phyloP scores from a whole-genome alignment of 2,888 invertebrate species.

The Oligia strigilis region DNA sequence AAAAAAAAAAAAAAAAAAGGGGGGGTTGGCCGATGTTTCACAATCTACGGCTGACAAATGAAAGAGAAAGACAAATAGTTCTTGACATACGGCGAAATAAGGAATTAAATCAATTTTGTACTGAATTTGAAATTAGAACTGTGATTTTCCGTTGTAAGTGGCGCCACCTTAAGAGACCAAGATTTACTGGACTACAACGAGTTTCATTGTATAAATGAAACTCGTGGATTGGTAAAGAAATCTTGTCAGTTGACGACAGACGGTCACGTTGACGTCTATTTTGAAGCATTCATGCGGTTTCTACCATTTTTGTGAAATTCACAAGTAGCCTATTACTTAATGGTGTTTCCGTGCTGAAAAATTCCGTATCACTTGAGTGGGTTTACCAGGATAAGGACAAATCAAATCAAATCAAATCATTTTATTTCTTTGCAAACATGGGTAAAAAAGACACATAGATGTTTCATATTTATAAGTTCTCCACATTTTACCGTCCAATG shows the following conservation, averaged over 20 bases:
- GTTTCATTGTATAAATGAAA: background rate
- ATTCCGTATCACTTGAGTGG: slow-evolving; percentile 1
- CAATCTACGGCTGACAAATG: slow-evolving; percentile 1
- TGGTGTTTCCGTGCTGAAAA: slow-evolving; percentile 11
- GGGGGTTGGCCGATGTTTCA: background rate
- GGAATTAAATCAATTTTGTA: background rate
- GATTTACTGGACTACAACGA: background rate
- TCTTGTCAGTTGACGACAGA: slow-evolving; percentile 56
- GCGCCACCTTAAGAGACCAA: background rate
- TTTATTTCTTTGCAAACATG: too few relatives aligned
- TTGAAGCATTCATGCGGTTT: slow-evolving; percentile 59
- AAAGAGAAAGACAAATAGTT: background rate
- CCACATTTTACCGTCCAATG: too few relatives aligned
- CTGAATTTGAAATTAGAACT: background rate
- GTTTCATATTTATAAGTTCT: too few relatives aligned
- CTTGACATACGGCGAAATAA: background rate
- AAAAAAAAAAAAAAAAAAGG: too few relatives aligned
- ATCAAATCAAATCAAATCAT: too few relatives aligned
- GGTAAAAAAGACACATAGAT: too few relatives aligned
- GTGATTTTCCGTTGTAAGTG: background rate
- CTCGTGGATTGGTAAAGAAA: slow-evolving; percentile 32
- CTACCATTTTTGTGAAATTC: slow-evolving; percentile 17
- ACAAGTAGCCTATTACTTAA: background rate
- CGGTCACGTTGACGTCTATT: slow-evolving; percentile 62
- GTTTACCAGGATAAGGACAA: background rate